These are phyloP conservation scores for Fregetta grallaria DNA, from an alignment of 2,113 vertebrate genomes.

Conservation along the genomic window DNA sequence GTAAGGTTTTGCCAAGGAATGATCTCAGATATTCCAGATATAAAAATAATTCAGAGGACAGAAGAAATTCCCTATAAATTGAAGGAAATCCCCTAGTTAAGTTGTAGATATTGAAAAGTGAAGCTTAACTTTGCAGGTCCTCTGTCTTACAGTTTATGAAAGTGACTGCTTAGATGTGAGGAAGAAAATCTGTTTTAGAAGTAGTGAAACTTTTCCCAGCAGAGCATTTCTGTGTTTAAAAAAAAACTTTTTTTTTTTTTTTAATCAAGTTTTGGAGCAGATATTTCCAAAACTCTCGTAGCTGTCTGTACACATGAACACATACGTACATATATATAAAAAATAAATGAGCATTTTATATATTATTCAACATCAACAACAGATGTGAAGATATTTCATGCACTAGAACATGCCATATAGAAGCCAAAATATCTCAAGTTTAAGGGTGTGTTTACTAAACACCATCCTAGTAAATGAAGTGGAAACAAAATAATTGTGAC, in stretches of 20 bases:
- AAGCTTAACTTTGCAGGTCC: not conserved
- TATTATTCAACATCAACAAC: not conserved
- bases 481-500: not conserved
- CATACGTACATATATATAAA: not conserved
- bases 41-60: not conserved
- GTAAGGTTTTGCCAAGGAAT: not conserved
- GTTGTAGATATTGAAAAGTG: not conserved
- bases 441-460: not conserved
- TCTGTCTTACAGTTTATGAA: not conserved
- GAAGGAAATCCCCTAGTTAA: not conserved
- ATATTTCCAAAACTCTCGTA: not conserved
- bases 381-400: not conserved
- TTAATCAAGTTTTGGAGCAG: not conserved
- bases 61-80: not conserved
- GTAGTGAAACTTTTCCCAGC: not conserved
- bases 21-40: not conserved
- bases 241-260: not conserved
- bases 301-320: not conserved
- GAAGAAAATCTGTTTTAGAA: not conserved
- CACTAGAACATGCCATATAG: not conserved
- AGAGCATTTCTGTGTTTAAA: not conserved
- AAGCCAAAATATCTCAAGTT: not conserved
- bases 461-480: not conserved
- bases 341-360: not conserved
- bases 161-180: not conserved